phyloP scores from a whole-genome alignment of 2,797 vertebrate genomes.

The Neosilurus mollespiculum region DNA sequence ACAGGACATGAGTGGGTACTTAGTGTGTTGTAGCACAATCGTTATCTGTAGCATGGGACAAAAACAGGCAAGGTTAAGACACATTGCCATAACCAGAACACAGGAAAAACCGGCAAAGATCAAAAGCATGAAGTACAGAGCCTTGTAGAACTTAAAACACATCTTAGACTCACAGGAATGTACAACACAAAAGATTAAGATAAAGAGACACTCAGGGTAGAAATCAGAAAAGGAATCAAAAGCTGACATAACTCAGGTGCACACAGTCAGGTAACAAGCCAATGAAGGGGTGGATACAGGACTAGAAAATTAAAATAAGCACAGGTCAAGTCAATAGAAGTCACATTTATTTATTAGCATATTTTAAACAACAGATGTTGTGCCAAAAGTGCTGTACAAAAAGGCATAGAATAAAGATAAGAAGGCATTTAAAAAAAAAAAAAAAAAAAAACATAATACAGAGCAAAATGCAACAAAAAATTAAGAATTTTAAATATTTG shows the following conservation, averaged over 20 bases:
- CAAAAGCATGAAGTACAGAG: not conserved
- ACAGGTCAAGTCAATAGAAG: too few species aligned
- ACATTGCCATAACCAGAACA: not conserved
- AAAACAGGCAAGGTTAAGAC: not conserved
- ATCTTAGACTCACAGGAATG: not conserved
- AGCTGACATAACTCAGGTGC: not conserved
- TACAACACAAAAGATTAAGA: not conserved
- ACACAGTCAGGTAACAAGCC: not conserved
- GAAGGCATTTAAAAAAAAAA: too few species aligned
- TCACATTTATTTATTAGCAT: too few species aligned
- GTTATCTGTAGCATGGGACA: not conserved
- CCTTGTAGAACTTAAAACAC: not conserved
- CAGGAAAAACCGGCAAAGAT: not conserved
- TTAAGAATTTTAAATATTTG: too few species aligned
- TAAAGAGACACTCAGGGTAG: not conserved
- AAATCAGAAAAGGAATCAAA: not conserved
- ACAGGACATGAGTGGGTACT: not conserved
- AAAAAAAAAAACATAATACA: too few species aligned
- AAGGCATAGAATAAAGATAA: too few species aligned
- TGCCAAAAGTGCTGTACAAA: too few species aligned
- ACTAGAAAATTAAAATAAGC: not conserved
- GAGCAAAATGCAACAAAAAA: too few species aligned
- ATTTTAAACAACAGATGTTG: too few species aligned
- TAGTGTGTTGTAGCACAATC: not conserved
- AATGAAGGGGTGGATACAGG: not conserved